Base-by-base conservation (phyloP, 2,888 invertebrate genomes). In the Rhamnusium bicolor region DNA sequence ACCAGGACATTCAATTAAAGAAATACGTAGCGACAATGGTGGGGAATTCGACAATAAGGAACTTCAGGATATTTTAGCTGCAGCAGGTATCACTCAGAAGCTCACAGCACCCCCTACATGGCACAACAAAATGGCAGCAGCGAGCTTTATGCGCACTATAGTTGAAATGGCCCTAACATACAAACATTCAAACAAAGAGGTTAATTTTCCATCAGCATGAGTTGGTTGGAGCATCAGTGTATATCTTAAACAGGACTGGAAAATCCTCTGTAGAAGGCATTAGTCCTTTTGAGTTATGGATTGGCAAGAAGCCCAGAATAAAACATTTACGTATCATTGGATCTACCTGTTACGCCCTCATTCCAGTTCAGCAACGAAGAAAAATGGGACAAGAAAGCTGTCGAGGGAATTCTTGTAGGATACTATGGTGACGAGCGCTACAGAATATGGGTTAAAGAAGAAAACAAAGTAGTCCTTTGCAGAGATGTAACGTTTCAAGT, bases 31-130 rank as follows among this genome's bases (percentile, higher is more conserved):
- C 66, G 84, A 84, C 67, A 84, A 83, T 75, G 82, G 84, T 12
- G 79, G 77, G 40, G 82, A 85, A 76, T 83, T 84, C 56, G 81
- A 81, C 69, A 82, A 81, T 56, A 65, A 75, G 66, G 78, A 80
- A n/a, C 75, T 81, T 18, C 62, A 74, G 65, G 27, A 71, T 21
- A 80, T 84, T 71, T 65, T 84, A 49, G 49, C 46, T n/a, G 29
- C 14, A 60, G 69, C 70, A 27, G 80, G 80, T 19, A 77, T 80
- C 8, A 29, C n/a, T 32, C 29, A 32, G 29, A 32, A 8, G 8
- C 29, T 32, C 7, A 32, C 29, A 32, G 29, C 29, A 8, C 8
- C 29, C 5, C 29, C 5, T 32, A 32, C 29, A 32, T 8, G 29
- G 1, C 29, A 32, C 5, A 32, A 8, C 29, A 32, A 8, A 32